These are phyloP conservation scores for Nautilus pompilius DNA, from an alignment of 1,140 invertebrate species.

Conservation along the genomic window DNA sequence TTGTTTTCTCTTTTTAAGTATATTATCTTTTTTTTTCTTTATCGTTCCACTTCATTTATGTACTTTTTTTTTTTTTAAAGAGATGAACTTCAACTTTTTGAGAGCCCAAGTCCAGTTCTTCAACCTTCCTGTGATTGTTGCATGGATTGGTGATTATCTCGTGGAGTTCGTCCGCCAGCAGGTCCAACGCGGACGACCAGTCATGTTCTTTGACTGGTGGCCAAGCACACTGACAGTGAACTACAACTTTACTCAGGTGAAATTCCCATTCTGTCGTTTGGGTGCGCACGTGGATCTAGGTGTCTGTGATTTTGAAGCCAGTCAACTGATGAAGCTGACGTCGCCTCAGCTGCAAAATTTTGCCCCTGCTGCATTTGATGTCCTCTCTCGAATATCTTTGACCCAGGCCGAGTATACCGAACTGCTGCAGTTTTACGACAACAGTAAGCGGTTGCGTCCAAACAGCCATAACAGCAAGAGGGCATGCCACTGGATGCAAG, in stretches of 20 bases:
- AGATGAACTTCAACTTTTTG: constrained; percentile 28
- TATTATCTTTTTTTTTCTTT: too few relatives aligned
- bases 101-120: constrained; percentile 39
- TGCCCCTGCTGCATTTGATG: constrained; percentile 50
- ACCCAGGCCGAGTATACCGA: constrained; percentile 59
- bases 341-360: constrained; percentile 61
- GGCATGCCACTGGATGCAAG: constrained; percentile 69
- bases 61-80: constrained; percentile 30
- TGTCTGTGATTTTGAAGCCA: constrained; percentile 39
- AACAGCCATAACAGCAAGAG: constrained; percentile 42
- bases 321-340: constrained; percentile 66
- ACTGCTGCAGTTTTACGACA: constrained; percentile 50
- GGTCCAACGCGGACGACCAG: constrained; percentile 46
- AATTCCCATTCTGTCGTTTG: constrained; percentile 50
- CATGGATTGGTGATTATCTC: constrained; percentile 39
- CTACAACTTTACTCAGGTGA: constrained; percentile 55
- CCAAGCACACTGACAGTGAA: constrained; percentile 62
- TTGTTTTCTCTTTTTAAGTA: too few relatives aligned
- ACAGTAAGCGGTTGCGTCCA: constrained; percentile 1
- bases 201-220: constrained; percentile 68
- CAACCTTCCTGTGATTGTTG: constrained; percentile 48
- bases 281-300: constrained; percentile 4
- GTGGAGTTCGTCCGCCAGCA: constrained; percentile 49
- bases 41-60: too few relatives aligned
- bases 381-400: constrained; percentile 63